phyloP scores from a whole-genome alignment of 2,797 vertebrate genomes.

The Anguilla megastoma region DNA sequence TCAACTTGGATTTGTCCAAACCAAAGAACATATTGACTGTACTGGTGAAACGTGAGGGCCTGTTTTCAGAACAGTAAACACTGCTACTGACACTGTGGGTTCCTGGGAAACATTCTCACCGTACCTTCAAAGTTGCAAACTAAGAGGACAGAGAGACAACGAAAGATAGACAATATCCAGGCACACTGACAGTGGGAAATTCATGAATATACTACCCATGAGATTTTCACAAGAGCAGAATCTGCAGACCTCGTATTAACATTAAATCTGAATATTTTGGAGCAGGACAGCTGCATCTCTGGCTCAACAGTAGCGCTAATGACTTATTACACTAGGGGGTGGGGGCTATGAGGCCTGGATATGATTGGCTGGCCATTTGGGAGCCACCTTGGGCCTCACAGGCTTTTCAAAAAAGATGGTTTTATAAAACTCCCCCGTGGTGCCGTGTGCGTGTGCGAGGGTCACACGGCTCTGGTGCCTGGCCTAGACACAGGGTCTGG shows the following conservation, averaged over 20 bases:
- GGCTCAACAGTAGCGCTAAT: not conserved
- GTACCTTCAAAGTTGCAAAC: not conserved
- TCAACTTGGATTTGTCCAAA: too few species aligned
- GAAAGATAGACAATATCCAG: not conserved
- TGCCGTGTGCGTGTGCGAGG: not conserved
- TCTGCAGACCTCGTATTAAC: constrained; percentile 1
- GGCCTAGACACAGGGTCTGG: not conserved
- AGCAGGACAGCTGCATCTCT: not conserved
- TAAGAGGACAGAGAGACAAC: not conserved
- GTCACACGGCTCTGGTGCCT: not conserved
- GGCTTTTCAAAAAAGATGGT: not conserved
- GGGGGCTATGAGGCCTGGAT: not conserved
- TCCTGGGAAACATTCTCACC: not conserved
- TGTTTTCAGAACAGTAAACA: not conserved
- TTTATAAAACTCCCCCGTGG: not conserved
- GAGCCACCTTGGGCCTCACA: not conserved
- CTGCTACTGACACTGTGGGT: not conserved
- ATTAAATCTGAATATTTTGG: not conserved
- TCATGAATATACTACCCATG: not conserved
- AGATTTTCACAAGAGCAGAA: not conserved
- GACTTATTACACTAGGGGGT: not conserved
- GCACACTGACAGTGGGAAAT: not conserved
- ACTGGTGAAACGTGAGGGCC: not conserved
- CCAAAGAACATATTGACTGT: too few species aligned
- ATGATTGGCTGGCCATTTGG: constrained; percentile 15